Evolutionary conservation across 2,797 vertebrate genomes (phyloP).

Genomic region (Macrochelys suwanniensis): DNA sequence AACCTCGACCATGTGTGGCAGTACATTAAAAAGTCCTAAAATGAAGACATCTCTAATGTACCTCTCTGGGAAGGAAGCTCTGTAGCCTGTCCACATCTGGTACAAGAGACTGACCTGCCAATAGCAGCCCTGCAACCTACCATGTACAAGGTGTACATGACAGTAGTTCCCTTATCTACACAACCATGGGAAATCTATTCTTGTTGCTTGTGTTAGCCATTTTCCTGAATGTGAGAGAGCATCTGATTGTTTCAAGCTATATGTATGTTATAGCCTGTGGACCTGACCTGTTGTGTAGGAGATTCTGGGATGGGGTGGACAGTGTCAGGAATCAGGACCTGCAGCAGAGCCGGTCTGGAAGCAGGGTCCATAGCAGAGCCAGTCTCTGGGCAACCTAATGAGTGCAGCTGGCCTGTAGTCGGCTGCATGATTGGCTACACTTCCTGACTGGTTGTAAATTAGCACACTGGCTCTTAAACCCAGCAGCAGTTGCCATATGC

Average conservation of each 20-base stretch:
- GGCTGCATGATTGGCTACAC: neutral
- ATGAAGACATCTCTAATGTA: too few species aligned
- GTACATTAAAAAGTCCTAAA: too few species aligned
- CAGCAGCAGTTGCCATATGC: neutral
- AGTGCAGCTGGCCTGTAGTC: neutral
- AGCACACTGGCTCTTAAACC: neutral
- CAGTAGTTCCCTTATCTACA: fast-evolving
- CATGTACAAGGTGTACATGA: neutral
- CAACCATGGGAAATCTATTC: fast-evolving
- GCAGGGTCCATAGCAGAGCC: neutral
- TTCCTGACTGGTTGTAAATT: neutral
- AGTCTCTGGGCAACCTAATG: too few species aligned
- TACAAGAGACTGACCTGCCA: neutral
- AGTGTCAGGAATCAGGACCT: neutral
- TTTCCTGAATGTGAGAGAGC: neutral
- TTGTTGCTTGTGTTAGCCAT: fast-evolving
- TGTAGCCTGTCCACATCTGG: neutral
- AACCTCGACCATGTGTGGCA: too few species aligned
- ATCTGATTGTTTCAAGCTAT: neutral
- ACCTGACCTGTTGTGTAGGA: neutral
- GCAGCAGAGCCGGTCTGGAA: neutral
- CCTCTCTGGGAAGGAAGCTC: too few species aligned
- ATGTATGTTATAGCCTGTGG: fast-evolving
- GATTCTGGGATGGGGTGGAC: neutral
- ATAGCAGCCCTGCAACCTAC: neutral